These are phyloP conservation scores for Misgurnus mizolepis DNA, from an alignment of 2,113 vertebrate genomes.

Conservation along the genomic window DNA sequence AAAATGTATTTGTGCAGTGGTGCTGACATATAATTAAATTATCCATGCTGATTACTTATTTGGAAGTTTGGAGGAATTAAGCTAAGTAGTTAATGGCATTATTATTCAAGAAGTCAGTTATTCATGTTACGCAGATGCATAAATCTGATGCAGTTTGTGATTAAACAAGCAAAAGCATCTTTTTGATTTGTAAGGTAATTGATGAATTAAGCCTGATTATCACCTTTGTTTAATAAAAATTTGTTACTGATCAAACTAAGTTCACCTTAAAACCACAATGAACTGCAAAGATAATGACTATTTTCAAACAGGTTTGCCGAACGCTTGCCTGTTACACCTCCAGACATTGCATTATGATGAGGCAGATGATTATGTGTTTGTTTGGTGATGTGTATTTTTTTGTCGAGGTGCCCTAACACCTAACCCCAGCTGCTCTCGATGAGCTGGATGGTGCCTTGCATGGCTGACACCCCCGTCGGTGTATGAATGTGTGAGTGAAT, in stretches of 20 bases:
- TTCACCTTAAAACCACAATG: no score
- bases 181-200: slow-evolving; percentile 18
- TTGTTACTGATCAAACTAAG: not conserved
- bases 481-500: no score
- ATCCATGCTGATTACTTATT: slow-evolving; percentile 56
- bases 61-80: slow-evolving; percentile 40
- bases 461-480: no score
- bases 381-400: not conserved
- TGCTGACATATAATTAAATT: slow-evolving; percentile 57
- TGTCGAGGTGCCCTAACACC: no score
- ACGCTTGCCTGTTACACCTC: not conserved
- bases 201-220: not conserved
- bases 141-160: not conserved
- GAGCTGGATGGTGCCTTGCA: no score
- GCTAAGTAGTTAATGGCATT: slow-evolving; percentile 46
- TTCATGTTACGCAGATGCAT: slow-evolving; percentile 10
- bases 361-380: no score
- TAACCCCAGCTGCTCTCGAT: no score
- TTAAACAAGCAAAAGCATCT: not conserved
- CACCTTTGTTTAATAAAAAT: not conserved
- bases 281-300: no score
- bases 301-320: no score
- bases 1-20: slow-evolving; percentile 5
- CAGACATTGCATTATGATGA: no score
- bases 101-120: slow-evolving; percentile 12